Evolutionary conservation across 2,797 vertebrate species (phyloP).

Genomic region (Acrossocheilus fasciatus): DNA sequence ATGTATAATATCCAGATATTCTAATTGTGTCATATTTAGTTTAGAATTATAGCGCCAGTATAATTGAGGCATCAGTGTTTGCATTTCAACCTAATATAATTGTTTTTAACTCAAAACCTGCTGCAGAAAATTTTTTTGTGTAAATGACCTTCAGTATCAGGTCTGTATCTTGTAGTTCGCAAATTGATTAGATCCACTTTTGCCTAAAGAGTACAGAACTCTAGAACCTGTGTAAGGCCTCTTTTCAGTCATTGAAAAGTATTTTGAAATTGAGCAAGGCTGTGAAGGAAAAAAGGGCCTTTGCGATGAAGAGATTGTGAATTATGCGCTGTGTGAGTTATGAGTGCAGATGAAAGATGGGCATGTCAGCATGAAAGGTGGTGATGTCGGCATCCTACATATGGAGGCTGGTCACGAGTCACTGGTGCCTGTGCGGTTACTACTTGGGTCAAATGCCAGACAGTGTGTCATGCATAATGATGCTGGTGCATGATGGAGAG

Average conservation of each 20-base stretch:
- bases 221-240: neutral
- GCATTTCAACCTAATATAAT: neutral
- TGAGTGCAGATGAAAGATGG: constrained; percentile 28
- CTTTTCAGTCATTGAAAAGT: neutral
- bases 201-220: neutral
- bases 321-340: constrained; percentile 18
- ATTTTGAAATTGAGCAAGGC: constrained; percentile 7
- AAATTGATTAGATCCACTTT: neutral
- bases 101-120: constrained; percentile 2
- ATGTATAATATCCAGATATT: neutral
- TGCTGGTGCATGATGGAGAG: constrained; percentile 33
- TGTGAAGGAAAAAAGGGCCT: neutral
- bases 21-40: neutral
- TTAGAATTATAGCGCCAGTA: neutral
- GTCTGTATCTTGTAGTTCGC: neutral
- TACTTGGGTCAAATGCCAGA: constrained; percentile 37
- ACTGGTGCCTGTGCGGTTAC: constrained; percentile 13
- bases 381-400: constrained; percentile 23
- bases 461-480: constrained; percentile 24
- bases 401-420: constrained; percentile 34
- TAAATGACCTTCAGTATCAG: constrained; percentile 11
- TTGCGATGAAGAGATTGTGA: constrained; percentile 9
- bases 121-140: neutral
- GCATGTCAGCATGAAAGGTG: neutral
- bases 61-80: constrained; percentile 12